Evolutionary conservation across 2,888 invertebrate species (phyloP).

Genomic region (Tetheella fluctuosa): DNA sequence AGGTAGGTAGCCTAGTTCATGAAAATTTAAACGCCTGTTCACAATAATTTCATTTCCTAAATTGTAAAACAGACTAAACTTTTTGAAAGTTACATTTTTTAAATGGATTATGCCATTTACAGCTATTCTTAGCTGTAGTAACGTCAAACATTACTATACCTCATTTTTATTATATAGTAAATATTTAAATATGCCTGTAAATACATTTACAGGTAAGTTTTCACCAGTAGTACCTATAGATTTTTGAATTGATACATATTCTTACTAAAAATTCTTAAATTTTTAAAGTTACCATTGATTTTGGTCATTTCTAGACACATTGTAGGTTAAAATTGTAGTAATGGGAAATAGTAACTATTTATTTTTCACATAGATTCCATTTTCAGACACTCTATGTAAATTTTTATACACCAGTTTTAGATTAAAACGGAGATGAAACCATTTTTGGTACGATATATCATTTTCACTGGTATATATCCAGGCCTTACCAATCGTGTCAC

Average conservation of each 20-base stretch:
- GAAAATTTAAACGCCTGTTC: not conserved
- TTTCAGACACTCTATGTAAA: too few species aligned
- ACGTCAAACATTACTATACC: constrained; percentile 49
- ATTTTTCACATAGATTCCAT: too few species aligned
- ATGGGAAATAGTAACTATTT: too few species aligned
- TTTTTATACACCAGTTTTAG: too few species aligned
- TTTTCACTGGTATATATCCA: too few species aligned
- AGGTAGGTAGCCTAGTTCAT: too few species aligned
- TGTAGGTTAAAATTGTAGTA: not conserved
- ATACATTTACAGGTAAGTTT: not conserved
- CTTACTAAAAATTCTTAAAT: not conserved
- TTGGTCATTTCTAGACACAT: not conserved
- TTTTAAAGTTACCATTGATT: not conserved
- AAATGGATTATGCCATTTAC: constrained; percentile 61
- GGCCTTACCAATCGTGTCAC: too few species aligned
- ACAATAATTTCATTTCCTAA: not conserved
- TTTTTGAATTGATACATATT: not conserved
- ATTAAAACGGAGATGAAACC: too few species aligned
- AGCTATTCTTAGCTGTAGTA: constrained; percentile 41
- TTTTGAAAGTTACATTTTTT: constrained; percentile 68
- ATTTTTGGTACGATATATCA: too few species aligned
- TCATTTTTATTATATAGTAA: constrained; percentile 26
- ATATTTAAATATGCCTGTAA: constrained; percentile 20
- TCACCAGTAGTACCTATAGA: not conserved
- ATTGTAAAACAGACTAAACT: constrained; percentile 50